Evolutionary conservation across 2,113 vertebrate species (phyloP), one percentile per base, ranked within the genome.

Genomic region (Caretta caretta): DNA sequence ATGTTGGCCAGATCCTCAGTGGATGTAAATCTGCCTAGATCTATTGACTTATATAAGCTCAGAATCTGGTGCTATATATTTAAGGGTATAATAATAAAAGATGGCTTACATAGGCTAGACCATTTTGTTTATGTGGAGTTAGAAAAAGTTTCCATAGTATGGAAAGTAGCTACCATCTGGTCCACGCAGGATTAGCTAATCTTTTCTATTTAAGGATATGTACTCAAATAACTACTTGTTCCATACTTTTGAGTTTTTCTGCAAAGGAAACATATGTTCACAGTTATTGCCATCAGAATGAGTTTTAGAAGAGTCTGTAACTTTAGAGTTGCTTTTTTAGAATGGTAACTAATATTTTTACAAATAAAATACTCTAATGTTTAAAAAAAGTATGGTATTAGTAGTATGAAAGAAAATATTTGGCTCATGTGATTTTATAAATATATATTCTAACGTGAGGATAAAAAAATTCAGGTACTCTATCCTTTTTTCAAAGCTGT

Each of bases 221-320:
- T 93, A 81, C 54, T 85, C 24, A 79, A 87, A 79, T 76, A 95
- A 75, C 22, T 80, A 6, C 59, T 84, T 89, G 42, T 80, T 93
- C 80, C 80, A 51, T 83, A 76, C 13, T 89, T 92, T 83, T 57
- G 78, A 80, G 79, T 24, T 80, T 93, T 95, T 95, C 35, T 72
- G 65, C 84, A 94, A 75, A 93, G 29, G 35, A 95, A 93, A 91
- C 62, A 92, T 8, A 78, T 46, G 46, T 84, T 96, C 89, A 72
- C 78, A 95, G 57, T 75, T 92, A 65, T 14, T 95, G 49, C 80
- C 56, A 80, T 95, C 72, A 88, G 48, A 59, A 86, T 0, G 0
- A 83, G 10, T 90, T 95, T 95, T 89, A 90, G 95, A 91, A 88
- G 48, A 25, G 16, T 54, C 46, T 95, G 93, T 93, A 90, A 95